phyloP scores from a whole-genome alignment of 37 sponge, comb jelly and placozoan genomes.

The Corticium candelabrum region DNA sequence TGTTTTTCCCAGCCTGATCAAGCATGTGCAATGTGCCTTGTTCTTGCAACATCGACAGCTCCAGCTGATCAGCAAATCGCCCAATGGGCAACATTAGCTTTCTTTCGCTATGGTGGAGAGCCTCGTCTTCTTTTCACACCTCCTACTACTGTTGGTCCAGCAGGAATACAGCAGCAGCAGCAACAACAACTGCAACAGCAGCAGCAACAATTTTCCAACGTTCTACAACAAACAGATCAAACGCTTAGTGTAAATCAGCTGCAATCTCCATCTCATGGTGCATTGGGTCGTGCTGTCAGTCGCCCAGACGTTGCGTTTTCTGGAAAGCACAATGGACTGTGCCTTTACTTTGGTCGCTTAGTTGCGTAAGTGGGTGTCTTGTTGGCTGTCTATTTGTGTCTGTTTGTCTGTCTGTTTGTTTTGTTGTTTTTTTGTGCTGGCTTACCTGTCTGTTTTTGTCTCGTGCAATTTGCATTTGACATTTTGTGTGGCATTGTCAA shows the following conservation, averaged over 20 bases:
- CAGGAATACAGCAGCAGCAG: neutral
- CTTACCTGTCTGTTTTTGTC: too few species aligned
- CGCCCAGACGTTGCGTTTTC: conserved; percentile 80
- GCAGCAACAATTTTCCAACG: neutral
- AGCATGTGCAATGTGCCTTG: conserved; percentile 84
- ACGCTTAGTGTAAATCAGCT: neutral
- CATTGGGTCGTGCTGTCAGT: conserved; percentile 68
- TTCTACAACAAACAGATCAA: neutral
- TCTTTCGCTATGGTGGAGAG: conserved; percentile 92
- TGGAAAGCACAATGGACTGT: conserved; percentile 73
- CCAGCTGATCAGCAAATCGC: conserved; percentile 29
- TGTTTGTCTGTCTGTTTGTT: too few species aligned
- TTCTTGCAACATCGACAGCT: conserved; percentile 45
- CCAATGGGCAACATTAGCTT: conserved; percentile 60
- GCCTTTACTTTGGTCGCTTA: conserved; percentile 62
- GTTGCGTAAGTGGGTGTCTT: neutral
- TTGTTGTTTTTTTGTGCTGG: too few species aligned
- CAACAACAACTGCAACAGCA: neutral
- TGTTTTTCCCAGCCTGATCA: conserved; percentile 36
- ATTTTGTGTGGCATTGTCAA: too few species aligned
- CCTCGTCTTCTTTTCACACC: conserved; percentile 42
- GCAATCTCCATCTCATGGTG: neutral
- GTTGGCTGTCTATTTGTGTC: too few species aligned
- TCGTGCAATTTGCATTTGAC: too few species aligned
- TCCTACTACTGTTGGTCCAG: conserved; percentile 21